Percentiles rank a stretch among this genome's conserved stretches.
Conservation (phyloP, 2,113 vertebrate genomes). For the Chaetura pelagica region DNA sequence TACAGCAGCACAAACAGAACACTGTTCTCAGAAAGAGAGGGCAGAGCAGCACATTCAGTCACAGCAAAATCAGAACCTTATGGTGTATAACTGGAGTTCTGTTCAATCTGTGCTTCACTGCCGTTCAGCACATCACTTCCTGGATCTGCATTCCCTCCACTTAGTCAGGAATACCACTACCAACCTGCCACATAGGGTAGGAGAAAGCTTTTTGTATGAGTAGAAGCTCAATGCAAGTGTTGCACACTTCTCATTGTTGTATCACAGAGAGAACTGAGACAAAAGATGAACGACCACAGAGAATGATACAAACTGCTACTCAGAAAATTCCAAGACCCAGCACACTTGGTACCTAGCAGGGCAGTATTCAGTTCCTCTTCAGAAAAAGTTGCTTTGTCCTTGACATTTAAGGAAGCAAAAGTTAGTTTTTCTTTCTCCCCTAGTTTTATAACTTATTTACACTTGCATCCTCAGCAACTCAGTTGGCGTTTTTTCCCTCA, state of each 20-base stretch:
- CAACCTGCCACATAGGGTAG: fast-evolving
- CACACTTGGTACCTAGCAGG: background rate
- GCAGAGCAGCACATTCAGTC: background rate
- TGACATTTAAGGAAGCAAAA: background rate
- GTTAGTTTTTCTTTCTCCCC: background rate
- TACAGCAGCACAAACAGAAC: background rate
- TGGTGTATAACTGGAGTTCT: fast-evolving
- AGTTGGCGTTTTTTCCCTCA: background rate
- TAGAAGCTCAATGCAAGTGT: background rate
- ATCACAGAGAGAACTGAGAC: background rate
- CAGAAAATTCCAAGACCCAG: background rate
- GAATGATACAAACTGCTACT: background rate
- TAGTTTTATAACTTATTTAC: background rate
- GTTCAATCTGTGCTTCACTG: background rate
- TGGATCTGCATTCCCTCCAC: background rate
- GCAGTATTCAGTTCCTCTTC: background rate
- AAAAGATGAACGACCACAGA: background rate
- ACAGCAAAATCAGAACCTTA: background rate
- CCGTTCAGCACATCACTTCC: background rate
- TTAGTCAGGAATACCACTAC: no score
- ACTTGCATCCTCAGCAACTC: background rate
- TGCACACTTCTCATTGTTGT: background rate
- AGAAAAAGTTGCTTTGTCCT: background rate
- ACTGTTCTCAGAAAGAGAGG: background rate
- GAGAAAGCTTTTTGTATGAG: background rate